phyloP scores from a whole-genome alignment of 1,140 invertebrate species.

The Zaprionus vittiger region DNA sequence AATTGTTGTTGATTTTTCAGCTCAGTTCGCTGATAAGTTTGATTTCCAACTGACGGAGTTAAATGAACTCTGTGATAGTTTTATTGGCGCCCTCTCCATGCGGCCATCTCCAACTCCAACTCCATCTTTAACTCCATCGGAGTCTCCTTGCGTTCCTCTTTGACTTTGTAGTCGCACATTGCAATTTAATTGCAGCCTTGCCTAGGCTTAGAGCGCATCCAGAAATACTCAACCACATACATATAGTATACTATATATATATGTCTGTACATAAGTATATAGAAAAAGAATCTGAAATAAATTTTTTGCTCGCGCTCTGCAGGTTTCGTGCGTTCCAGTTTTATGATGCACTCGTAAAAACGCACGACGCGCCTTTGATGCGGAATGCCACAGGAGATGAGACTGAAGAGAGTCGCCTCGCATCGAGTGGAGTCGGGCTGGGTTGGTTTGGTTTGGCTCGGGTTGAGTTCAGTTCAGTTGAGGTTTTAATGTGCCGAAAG shows the following conservation, averaged over 20 bases:
- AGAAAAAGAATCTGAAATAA: constrained; percentile 23
- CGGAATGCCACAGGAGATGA: constrained; percentile 62
- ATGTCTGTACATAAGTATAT: constrained; percentile 14
- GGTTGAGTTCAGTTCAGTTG: constrained; percentile 38
- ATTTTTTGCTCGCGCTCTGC: constrained; percentile 58
- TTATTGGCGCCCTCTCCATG: constrained; percentile 37
- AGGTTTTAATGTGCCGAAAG: constrained; percentile 72
- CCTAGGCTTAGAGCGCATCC: constrained; percentile 65
- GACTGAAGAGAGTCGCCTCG: constrained; percentile 6
- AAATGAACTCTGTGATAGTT: constrained; percentile 63
- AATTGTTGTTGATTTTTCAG: constrained; percentile 73
- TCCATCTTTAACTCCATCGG: not conserved
- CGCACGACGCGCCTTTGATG: constrained; percentile 73
- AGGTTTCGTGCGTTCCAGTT: constrained; percentile 66
- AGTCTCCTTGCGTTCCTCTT: constrained; percentile 24
- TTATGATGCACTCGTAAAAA: constrained; percentile 79
- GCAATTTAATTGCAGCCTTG: constrained; percentile 63
- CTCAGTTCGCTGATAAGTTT: constrained; percentile 61
- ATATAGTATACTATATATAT: constrained; percentile 6
- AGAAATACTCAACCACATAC: constrained; percentile 29
- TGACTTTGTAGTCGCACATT: constrained; percentile 66
- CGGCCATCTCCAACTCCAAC: not conserved
- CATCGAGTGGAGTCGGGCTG: constrained; percentile 14
- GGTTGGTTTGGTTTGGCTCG: constrained; percentile 14
- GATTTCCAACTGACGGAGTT: constrained; percentile 56